Conservation (phyloP, 1,140 invertebrate genomes). For the Cydia fagiglandana region DNA sequence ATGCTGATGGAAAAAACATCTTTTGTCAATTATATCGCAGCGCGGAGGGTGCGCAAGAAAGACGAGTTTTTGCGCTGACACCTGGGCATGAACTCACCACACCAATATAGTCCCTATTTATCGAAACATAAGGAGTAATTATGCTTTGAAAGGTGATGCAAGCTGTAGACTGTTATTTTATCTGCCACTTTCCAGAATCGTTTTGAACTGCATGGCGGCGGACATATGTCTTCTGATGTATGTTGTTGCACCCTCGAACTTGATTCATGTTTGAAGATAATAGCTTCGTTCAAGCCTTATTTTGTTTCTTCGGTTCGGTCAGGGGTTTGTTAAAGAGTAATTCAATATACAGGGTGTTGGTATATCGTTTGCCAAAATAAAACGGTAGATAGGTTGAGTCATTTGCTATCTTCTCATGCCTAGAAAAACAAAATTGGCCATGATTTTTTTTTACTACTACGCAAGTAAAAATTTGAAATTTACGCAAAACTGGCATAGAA, state of each 20-base stretch:
- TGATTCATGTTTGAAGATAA: not conserved
- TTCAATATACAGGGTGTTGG: no score
- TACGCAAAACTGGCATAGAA: no score
- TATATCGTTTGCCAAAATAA: no score
- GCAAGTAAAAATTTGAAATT: no score
- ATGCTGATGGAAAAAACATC: conserved; percentile 21
- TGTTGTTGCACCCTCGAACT: not conserved
- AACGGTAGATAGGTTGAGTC: no score
- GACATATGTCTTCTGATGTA: not conserved
- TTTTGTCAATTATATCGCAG: conserved; percentile 25
- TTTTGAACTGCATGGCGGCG: conserved; percentile 12
- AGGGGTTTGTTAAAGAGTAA: no score
- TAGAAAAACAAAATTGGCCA: no score
- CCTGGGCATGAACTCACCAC: not conserved
- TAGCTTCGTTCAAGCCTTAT: not conserved
- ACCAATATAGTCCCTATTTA: not conserved
- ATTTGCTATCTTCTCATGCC: no score
- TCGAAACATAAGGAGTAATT: not conserved
- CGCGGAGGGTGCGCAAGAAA: conserved; percentile 4
- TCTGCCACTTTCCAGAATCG: conserved; percentile 18
- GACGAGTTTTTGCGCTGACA: conserved; percentile 30
- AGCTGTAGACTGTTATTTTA: conserved; percentile 13
- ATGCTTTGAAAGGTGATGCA: not conserved
- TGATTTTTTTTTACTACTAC: no score
- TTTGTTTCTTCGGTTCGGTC: not conserved